phyloP scores from a whole-genome alignment of 37 sponge, comb jelly and placozoan genomes.

The Haliclona indistincta region DNA sequence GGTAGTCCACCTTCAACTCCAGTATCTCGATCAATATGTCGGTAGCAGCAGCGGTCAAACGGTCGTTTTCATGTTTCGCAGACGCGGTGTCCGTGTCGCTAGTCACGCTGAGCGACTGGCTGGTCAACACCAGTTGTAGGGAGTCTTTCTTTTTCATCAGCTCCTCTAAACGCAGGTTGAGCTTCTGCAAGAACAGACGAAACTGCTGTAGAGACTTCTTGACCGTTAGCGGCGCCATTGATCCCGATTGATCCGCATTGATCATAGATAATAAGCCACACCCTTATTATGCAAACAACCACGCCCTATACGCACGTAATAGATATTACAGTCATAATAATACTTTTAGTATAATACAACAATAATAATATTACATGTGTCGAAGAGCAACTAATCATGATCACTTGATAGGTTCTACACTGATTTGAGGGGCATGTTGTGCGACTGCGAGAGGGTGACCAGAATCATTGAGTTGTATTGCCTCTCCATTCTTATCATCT shows the following conservation, averaged over 20 bases:
- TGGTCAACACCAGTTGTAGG: background rate
- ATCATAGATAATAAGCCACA: too few species aligned
- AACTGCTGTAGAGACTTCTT: conserved; percentile 45
- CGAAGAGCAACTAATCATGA: background rate
- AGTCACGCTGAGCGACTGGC: background rate
- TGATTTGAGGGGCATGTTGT: background rate
- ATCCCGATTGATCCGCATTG: background rate
- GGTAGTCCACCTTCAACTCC: conserved; percentile 20
- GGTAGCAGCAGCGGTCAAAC: conserved; percentile 9
- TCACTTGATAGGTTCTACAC: background rate
- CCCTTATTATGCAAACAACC: background rate
- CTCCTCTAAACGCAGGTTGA: conserved; percentile 22
- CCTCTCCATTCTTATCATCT: background rate
- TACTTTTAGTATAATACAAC: too few species aligned
- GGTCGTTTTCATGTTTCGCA: background rate
- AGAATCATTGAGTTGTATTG: background rate
- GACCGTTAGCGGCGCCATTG: conserved; percentile 14
- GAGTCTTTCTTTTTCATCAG: conserved; percentile 1
- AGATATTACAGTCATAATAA: too few species aligned
- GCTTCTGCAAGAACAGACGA: background rate
- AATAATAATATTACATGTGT: background rate
- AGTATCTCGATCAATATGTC: conserved; percentile 28
- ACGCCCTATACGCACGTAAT: background rate
- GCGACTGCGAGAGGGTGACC: background rate
- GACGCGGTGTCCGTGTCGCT: background rate